These are phyloP conservation scores for Ictalurus punctatus DNA, from an alignment of 2,113 vertebrate genomes.

Conservation along the genomic window DNA sequence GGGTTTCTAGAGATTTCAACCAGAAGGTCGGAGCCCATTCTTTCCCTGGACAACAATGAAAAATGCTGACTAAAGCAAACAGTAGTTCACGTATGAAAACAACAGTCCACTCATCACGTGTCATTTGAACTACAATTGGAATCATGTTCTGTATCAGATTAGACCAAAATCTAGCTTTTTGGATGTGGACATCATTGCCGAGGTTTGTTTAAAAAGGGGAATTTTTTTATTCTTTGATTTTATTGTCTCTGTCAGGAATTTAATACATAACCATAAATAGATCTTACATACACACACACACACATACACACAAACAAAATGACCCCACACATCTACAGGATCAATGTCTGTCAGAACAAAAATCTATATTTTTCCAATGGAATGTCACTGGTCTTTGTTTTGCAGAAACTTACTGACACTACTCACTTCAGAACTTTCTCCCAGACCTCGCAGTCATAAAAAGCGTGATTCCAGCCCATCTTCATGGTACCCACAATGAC, in stretches of 20 bases:
- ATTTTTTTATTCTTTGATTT: not conserved
- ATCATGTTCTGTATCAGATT: not conserved
- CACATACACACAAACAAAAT: not conserved
- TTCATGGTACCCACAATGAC: slow-evolving; percentile 94
- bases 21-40: slow-evolving; percentile 89
- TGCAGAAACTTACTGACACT: not conserved
- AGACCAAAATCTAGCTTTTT: no score
- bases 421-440: slow-evolving; percentile 95
- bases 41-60: slow-evolving; percentile 76
- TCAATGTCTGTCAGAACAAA: not conserved
- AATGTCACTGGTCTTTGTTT: not conserved
- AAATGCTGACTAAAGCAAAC: not conserved
- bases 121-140: no score
- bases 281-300: not conserved
- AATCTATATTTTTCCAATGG: not conserved
- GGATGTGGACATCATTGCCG: no score
- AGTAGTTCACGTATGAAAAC: no score
- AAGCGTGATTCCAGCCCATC: slow-evolving; percentile 98
- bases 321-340: not conserved
- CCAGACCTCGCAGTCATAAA: slow-evolving; percentile 94
- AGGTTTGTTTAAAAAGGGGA: no score
- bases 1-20: slow-evolving; percentile 92
- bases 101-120: no score
- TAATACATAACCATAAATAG: not conserved
- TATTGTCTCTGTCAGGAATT: not conserved